Base-by-base conservation (phyloP, 2,888 invertebrate genomes). In the Tenodera sinensis region DNA sequence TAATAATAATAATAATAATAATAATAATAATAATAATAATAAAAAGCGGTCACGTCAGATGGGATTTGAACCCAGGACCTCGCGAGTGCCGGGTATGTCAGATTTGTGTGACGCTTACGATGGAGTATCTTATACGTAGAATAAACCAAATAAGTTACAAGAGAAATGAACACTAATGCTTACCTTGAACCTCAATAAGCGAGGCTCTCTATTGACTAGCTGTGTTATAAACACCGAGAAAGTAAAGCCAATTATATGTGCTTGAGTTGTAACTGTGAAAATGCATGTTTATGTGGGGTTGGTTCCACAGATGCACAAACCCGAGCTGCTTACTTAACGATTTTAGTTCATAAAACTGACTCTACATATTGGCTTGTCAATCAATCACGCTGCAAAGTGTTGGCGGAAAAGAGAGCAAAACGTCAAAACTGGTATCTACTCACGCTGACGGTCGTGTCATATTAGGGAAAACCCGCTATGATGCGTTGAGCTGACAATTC, bases 311-410 rank as follows among this genome's bases (percentile, higher is more conserved):
- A 20, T 20, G 15, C 54, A 71, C 25, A 71, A 54, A 71, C 54
- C 54, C 20, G 54, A 12, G 54, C 20, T 71, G 54, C 54, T 71
- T 71, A 25, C 85, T 47, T 42, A 85, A 8, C n/a, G 85, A 54
- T 85, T 54, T 85, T 30, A 87, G 87, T 87, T 87, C 87, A 87
- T 87, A 82, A 83, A 87, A 87, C 82, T 87, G 87, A 87, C 87
- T 82, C 34, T 34, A 87, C 15, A 71, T 83, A 87, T 87, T 87
- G 82, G 83, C 3, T n/a, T 82, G 87, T 83, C 87, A 87, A 87
- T 87, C 87, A 87, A 27, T 87, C 87, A 87, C 25, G 27, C 82
- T 25, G 84, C 34, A 12, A 83, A 87, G 87, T 87, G 87, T 87
- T 87, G 82, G 83, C 87, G 30, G 86, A 86, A 71, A 71, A 47